Base-by-base conservation (phyloP, 2,113 vertebrate genomes). In the Etheostoma spectabile region DNA sequence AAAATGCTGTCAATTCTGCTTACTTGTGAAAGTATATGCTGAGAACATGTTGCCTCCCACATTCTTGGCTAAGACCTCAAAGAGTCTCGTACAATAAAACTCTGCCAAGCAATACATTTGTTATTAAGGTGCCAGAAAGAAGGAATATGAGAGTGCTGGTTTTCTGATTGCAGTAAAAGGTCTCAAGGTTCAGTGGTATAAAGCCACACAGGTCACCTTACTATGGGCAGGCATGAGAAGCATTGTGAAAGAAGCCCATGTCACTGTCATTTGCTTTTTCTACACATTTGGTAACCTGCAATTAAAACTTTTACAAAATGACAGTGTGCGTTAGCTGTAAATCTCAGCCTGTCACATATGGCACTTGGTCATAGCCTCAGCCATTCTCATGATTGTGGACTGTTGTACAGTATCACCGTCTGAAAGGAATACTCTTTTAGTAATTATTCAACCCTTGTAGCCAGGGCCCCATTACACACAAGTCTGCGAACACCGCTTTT, bases 11-110 rank as follows among this genome's bases (percentile, higher is more conserved):
- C 52, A 38, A 27, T n/a, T 69, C 56, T 38, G 21, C n/a, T 63
- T 42, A 48, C 35, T 60, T 48, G 42, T 45, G 51, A 77, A 52
- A 52, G 45, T 52, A 52, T 46, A 22, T 57, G 74, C 19, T 66
- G 80, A 59, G 66, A 83, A 72, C 61, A 53, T 11, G 53, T 65
- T 52, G 45, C 53, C 24, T 48, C 56, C 64, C 68, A 79, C 16
- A 64, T 46, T 56, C 51, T 21, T 33, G 30, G 8, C 60, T 63
- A 18, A 15, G 30, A 1, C 8, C 35, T 38, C 35, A 38, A 42
- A 52, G 35, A 38, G 35, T 38, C 35, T 38, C 35, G 1, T 8
- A 38, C 8, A 38, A 38, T 38, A 38, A 62, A 53, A 53, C 21
- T 71, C 35, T 24, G 13, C 35, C 27, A 16, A 38, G 21, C 21